These are phyloP conservation scores for Pectinophora gossypiella DNA, from an alignment of 1,140 invertebrate genomes.

Conservation along the genomic window DNA sequence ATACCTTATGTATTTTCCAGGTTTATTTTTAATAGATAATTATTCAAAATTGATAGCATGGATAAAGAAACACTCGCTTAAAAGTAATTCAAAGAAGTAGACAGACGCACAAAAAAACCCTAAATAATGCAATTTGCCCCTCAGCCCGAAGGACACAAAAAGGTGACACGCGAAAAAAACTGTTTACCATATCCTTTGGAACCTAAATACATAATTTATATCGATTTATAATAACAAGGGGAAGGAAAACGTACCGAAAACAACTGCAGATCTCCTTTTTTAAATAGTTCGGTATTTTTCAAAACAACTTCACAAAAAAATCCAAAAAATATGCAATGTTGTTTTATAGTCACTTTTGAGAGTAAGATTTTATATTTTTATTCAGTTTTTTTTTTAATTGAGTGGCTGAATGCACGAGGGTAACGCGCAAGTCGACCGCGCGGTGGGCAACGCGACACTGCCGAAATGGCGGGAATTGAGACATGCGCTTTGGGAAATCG, in stretches of 20 bases:
- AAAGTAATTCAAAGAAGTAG: no score
- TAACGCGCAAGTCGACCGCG: conserved; percentile 8
- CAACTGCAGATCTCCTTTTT: no score
- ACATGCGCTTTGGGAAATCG: conserved; percentile 69
- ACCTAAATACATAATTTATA: conserved; percentile 12
- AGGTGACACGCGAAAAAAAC: not conserved
- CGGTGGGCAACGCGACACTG: conserved; percentile 28
- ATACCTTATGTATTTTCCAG: no score
- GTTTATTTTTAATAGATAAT: no score
- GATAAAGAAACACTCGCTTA: no score
- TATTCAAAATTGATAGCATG: no score
- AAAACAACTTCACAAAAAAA: conserved; percentile 2
- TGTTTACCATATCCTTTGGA: not conserved
- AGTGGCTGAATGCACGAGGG: not conserved
- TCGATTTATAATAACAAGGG: conserved; percentile 12
- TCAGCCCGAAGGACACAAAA: no score
- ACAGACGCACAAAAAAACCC: no score
- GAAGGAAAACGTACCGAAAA: conserved; percentile 11
- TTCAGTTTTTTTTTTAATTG: not conserved
- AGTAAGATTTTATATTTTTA: no score
- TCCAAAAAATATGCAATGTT: no score
- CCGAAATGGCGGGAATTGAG: conserved; percentile 54
- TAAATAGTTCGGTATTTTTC: not conserved
- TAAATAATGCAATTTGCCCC: no score
- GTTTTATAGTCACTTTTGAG: no score